Evolutionary conservation across 2,797 vertebrate genomes (phyloP), one percentile per base, ranked within the genome.

Genomic region (Falco concolor): DNA sequence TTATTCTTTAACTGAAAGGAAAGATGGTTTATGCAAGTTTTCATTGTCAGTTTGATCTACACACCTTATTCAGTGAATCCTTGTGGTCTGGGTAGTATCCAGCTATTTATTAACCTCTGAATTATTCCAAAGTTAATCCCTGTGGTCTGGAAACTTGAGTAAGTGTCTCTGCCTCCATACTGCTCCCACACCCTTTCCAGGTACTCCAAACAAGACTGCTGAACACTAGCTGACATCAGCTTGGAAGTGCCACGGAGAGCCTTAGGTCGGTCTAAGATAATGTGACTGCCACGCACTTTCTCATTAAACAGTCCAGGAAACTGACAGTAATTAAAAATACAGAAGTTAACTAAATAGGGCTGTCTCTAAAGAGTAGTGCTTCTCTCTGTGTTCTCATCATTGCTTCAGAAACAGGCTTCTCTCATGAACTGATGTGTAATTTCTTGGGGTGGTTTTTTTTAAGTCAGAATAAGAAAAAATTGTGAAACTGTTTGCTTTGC

Each of bases 251-350:
- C 7, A 2, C 64, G 72, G 84, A 90, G 83, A 78, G n/a, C 72
- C 69, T 12, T 54, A 16, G 69, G 56, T 72, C 0, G 0, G 44
- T 77, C 88, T 90, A 17, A 79, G 85, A 36, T 73, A 85, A 74
- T 38, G 42, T 42, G 74, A 27, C 61, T 83, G 53, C 77, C 74
- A 47, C 3, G 3, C 6, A 16, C 68, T 79, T 88, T 69, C 78
- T 91, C 80, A 56, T 95, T 95, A 89, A 93, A 61, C 45, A 74
- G 77, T 44, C 19, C 45, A 38, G 91, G 87, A 92, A 93, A 68
- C 8, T 61, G 82, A 20, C 67, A 86, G 84, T 93, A 93, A 96
- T 95, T 96, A 94, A 89, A 94, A 87, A 63, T 80, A 27, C 2
- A 2, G 79, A 80, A 70, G 59, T 87, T 93, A 81, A 84, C 90